phyloP scores from a whole-genome alignment of 2,113 vertebrate species.

The Sakesphorus luctuosus region DNA sequence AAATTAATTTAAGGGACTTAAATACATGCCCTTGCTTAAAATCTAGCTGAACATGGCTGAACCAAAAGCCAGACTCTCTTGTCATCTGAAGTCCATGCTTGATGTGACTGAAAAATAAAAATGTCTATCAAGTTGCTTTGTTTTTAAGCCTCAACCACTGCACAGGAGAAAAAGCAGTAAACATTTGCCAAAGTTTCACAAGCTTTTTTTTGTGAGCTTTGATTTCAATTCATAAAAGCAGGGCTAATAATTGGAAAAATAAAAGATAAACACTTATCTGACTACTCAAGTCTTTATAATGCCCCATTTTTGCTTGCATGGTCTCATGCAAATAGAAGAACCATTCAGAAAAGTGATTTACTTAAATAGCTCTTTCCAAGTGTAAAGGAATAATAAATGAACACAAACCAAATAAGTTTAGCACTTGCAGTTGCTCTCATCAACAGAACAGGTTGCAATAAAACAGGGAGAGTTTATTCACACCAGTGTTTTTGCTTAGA shows the following conservation, averaged over 20 bases:
- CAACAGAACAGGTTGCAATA: not conserved
- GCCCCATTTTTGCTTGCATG: not conserved
- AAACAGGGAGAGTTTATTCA: not conserved
- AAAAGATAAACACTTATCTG: not conserved
- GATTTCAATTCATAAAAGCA: not conserved
- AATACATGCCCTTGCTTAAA: not conserved
- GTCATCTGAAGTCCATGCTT: not conserved
- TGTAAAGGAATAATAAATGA: not conserved
- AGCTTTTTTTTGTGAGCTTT: not conserved
- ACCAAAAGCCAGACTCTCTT: not conserved
- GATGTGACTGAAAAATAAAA: not conserved
- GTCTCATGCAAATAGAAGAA: not conserved
- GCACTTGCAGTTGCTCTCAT: not conserved
- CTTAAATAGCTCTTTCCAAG: not conserved
- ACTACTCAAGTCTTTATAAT: not conserved
- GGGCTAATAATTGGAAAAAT: not conserved
- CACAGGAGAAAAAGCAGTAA: not conserved
- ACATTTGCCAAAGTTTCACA: not conserved
- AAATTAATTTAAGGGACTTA: not conserved
- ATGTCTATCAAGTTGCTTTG: not conserved
- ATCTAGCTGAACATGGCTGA: not conserved
- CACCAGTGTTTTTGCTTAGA: not conserved
- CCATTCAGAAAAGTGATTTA: not conserved
- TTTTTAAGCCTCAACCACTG: not conserved
- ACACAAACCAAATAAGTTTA: not conserved